Evolutionary conservation across 2,113 vertebrate species (phyloP).

Genomic region (Prunella himalayana): DNA sequence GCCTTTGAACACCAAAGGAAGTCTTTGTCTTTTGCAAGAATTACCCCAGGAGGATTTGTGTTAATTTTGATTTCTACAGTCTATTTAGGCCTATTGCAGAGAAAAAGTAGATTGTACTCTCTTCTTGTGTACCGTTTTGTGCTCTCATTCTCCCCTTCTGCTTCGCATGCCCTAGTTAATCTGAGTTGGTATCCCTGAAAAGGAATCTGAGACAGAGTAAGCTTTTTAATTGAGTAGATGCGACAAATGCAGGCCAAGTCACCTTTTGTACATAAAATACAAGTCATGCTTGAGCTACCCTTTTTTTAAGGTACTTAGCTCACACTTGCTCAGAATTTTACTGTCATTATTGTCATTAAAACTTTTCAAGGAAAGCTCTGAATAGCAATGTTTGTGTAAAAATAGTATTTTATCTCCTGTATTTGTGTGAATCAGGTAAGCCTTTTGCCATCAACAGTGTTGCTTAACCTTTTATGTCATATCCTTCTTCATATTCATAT

Average conservation of each 20-base stretch:
- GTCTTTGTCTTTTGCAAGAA: too few species aligned
- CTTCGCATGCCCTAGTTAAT: too few species aligned
- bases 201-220: not conserved
- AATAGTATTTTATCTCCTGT: not conserved
- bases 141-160: too few species aligned
- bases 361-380: not conserved
- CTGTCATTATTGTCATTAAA: too few species aligned
- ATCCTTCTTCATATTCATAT: not conserved
- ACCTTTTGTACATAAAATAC: not conserved
- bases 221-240: not conserved
- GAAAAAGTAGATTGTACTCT: too few species aligned
- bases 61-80: too few species aligned
- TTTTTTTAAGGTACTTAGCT: not conserved
- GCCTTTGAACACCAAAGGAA: too few species aligned
- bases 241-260: not conserved
- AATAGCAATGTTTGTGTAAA: not conserved
- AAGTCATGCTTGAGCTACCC: not conserved
- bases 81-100: too few species aligned
- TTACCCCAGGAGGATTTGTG: too few species aligned
- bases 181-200: too few species aligned
- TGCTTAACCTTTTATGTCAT: not conserved
- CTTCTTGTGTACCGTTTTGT: too few species aligned
- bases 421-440: not conserved
- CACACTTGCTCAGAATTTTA: too few species aligned
- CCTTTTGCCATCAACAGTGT: not conserved